Evolutionary conservation across 2,888 invertebrate species (phyloP), one percentile per base, ranked within the genome.

Genomic region (Eurytoma californica): DNA sequence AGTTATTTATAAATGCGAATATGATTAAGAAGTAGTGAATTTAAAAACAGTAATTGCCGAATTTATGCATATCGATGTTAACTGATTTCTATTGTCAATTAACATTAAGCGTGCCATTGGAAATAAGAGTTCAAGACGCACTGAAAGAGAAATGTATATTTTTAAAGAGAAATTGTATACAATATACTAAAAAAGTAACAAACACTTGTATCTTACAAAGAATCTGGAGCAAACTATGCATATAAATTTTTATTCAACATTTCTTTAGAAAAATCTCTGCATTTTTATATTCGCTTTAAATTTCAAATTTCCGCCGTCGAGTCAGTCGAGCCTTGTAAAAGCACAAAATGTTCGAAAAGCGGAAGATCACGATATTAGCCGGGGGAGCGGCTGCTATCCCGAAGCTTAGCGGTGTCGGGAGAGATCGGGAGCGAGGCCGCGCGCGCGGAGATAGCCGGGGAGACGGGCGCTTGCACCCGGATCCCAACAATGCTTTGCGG

Each of bases 401-500:
- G 39, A 39, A 39, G 39, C 39, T 39, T 39, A 39, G 39, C 28
- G 5, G 60, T 28, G 60, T 14, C 28, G 4, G 24, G 60, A 3
- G 60, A 60, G 14, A 13, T 20, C 47, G 12, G 39, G 14, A 20
- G 16, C 53, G 39, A 39, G 65, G 57, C 57, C 47, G 18, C 63
- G 72, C 57, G 57, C 13, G 78, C n/a, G 5, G 28, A 58, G 3
- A 20, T 13, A 14, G 12, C 58, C 12, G 13, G 18, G 20, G 60
- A 16, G 63, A 39, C 39, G n/a, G 53, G n/a, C 14, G 3, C 3
- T 16, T 13, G 39, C 39, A 30, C 30, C n/a, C 83, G 84, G 83
- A 84, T 84, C 84, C 83, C 81, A 86, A 87, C 87, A 87, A 88
- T 87, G 86, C 87, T 86, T 85, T 86, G 86, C 83, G 85, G 86